Percentiles rank a stretch among this genome's conserved stretches.
Conservation (phyloP, 2,797 vertebrate species). For the Pseudocheirus occidentalis region DNA sequence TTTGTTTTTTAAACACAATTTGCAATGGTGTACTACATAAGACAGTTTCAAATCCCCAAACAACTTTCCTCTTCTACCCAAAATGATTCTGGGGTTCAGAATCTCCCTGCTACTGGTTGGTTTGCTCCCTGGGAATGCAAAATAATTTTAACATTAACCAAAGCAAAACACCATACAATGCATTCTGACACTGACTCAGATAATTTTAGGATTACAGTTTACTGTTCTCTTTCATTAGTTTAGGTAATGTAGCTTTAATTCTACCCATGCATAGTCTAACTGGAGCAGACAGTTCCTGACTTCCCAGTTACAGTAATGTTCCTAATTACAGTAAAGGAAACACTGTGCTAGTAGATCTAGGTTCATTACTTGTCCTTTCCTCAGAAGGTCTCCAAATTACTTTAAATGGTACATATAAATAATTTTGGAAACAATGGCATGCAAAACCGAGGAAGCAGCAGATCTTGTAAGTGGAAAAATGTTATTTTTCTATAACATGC, state of each 20-base stretch:
- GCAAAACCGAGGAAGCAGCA: conserved; percentile 5
- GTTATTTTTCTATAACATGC: conserved; percentile 39
- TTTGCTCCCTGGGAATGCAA: conserved; percentile 25
- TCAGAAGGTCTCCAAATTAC: conserved; percentile 5
- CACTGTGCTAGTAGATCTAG: not conserved
- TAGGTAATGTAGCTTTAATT: not conserved
- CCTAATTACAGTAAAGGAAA: conserved; percentile 46
- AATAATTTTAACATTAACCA: conserved; percentile 18
- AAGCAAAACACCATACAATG: not conserved
- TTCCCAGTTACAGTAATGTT: conserved; percentile 44
- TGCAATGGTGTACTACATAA: conserved; percentile 39
- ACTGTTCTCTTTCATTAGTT: conserved; percentile 1
- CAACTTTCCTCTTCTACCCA: conserved; percentile 11
- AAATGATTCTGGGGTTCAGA: conserved; percentile 34
- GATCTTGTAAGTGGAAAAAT: conserved; percentile 27
- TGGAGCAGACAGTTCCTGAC: conserved; percentile 20
- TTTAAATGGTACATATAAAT: conserved; percentile 14
- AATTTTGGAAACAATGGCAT: conserved; percentile 14
- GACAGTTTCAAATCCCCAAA: conserved; percentile 42
- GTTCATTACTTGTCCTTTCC: not conserved
- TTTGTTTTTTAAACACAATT: conserved; percentile 9
- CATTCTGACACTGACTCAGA: conserved; percentile 36
- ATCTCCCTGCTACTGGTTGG: not conserved
- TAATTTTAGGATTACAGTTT: not conserved
- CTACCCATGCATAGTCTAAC: not conserved